These are phyloP conservation scores for Oryzias sinensis DNA, from an alignment of 2,797 vertebrate genomes.

Conservation along the genomic window DNA sequence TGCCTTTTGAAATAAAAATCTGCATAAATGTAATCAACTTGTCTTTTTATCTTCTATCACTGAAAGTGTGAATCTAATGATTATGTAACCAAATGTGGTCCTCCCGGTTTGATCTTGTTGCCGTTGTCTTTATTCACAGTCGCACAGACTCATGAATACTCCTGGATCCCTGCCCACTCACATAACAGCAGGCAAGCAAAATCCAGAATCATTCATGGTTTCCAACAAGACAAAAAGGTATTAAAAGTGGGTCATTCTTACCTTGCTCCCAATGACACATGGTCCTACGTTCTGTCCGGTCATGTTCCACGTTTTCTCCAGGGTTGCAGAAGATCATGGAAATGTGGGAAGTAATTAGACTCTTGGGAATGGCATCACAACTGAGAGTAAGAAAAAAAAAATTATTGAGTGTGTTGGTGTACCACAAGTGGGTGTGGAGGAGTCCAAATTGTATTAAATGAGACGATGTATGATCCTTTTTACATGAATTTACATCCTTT, in stretches of 20 bases:
- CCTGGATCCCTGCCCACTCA: constrained; percentile 1
- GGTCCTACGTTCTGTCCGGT: constrained; percentile 4
- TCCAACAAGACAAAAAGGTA: constrained; percentile 21
- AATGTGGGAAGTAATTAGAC: constrained; percentile 50
- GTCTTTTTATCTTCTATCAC: constrained; percentile 58
- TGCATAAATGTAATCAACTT: constrained; percentile 33
- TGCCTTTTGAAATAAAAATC: constrained; percentile 69
- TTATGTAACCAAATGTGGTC: constrained; percentile 43
- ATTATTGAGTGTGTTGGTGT: constrained; percentile 20
- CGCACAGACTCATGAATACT: constrained; percentile 57
- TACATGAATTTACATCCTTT: constrained; percentile 44
- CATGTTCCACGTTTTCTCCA: constrained; percentile 10
- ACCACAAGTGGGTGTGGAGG: constrained; percentile 6
- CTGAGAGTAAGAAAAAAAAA: constrained; percentile 10
- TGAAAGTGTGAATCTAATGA: constrained; percentile 49
- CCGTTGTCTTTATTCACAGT: constrained; percentile 36
- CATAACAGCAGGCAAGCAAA: constrained; percentile 12
- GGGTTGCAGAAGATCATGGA: constrained; percentile 19
- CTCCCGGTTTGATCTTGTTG: constrained; percentile 59
- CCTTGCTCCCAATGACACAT: constrained; percentile 14
- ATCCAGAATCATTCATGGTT: constrained; percentile 22
- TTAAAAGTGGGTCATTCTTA: constrained; percentile 12
- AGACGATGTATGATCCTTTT: constrained; percentile 38
- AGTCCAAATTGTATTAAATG: constrained; percentile 29
- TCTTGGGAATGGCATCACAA: constrained; percentile 41